Evolutionary conservation across 53 echinoderm and acorn worm species (phyloP).

Genomic region (Echinometra lucunter): DNA sequence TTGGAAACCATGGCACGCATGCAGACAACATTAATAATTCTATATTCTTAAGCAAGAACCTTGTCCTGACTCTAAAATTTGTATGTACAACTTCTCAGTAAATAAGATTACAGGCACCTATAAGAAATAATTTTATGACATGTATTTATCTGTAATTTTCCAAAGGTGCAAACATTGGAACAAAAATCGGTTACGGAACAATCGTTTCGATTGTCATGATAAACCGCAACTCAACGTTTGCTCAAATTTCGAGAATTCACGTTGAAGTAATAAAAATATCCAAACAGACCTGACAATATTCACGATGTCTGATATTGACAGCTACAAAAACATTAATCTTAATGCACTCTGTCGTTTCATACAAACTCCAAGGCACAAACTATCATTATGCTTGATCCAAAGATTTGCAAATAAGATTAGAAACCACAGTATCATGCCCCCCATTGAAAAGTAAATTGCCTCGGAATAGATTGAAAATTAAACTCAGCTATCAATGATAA

Average conservation of each 20-base stretch:
- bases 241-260: neutral
- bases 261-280: neutral
- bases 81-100: neutral
- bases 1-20: neutral
- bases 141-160: neutral
- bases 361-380: neutral
- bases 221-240: neutral
- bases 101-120: neutral
- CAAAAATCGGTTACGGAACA: neutral
- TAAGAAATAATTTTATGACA: no score
- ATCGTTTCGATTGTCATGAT: neutral
- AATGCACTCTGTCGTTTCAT: neutral
- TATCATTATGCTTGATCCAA: neutral
- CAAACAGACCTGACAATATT: neutral
- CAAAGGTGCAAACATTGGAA: neutral
- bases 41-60: neutral
- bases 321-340: constrained; percentile 8
- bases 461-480: constrained; percentile 9
- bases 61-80: neutral
- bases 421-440: neutral
- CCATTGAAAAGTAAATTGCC: constrained; percentile 36
- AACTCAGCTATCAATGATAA: constrained; percentile 27
- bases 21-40: neutral
- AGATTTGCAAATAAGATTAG: neutral
- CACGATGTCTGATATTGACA: neutral